Evolutionary conservation across 2,888 invertebrate species (phyloP).

Genomic region (Habrosyne pyritoides): DNA sequence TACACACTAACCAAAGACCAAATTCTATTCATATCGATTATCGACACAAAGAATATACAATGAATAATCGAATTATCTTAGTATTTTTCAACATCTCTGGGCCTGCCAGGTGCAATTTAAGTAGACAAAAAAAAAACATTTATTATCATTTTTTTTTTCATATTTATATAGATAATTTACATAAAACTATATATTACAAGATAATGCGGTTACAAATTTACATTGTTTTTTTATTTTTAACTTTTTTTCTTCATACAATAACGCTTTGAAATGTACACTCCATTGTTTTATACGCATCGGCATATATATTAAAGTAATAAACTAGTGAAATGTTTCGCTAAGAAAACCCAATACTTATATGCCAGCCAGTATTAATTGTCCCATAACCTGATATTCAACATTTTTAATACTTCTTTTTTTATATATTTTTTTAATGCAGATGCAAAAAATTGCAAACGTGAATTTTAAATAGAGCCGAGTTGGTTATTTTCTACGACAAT

Average conservation of each 20-base stretch:
- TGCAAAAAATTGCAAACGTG: too few species aligned
- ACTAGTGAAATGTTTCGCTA: constrained; percentile 27
- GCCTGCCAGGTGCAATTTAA: constrained; percentile 54
- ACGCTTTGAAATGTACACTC: constrained; percentile 28
- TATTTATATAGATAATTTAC: constrained; percentile 48
- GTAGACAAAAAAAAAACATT: constrained; percentile 39
- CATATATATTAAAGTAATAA: constrained; percentile 25
- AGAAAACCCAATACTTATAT: constrained; percentile 24
- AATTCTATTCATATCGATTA: not conserved
- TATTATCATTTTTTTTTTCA: constrained; percentile 34
- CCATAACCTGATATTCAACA: too few species aligned
- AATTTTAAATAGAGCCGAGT: too few species aligned
- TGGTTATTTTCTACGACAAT: too few species aligned
- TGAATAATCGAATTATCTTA: constrained; percentile 8
- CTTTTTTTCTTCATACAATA: constrained; percentile 29
- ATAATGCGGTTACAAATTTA: constrained; percentile 57
- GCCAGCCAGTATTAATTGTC: constrained; percentile 17
- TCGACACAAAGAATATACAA: constrained; percentile 7
- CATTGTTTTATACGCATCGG: constrained; percentile 3
- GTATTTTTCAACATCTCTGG: constrained; percentile 41
- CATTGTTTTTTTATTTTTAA: constrained; percentile 28
- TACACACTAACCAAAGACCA: not conserved
- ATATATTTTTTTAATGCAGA: too few species aligned
- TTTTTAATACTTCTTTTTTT: too few species aligned
- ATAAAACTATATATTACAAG: constrained; percentile 69